Conservation (phyloP, 2,113 vertebrate species). For the Cariama cristata region DNA sequence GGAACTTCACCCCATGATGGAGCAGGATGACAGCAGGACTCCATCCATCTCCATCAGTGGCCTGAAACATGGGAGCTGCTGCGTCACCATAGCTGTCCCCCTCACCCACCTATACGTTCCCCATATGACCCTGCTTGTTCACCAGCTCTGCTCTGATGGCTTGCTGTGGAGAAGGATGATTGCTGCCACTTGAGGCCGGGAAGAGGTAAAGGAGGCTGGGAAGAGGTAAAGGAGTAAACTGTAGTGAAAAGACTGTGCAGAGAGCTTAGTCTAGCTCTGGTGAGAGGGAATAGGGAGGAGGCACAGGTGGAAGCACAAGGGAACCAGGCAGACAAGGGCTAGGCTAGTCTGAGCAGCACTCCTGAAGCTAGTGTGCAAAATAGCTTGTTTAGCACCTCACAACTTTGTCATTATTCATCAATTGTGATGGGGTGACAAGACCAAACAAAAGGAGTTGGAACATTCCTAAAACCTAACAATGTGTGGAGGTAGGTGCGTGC, state of each 20-base stretch:
- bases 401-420: not conserved
- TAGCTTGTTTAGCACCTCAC: not conserved
- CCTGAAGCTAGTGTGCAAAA: not conserved
- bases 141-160: not conserved
- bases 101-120: not conserved
- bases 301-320: not conserved
- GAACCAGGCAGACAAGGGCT: not conserved
- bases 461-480: not conserved
- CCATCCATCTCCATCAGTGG: not conserved
- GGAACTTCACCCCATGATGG: not conserved
- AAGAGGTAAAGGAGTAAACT: not conserved
- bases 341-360: not conserved
- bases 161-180: not conserved
- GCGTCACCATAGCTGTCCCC: not conserved
- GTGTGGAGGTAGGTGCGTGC: not conserved
- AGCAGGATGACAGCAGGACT: not conserved
- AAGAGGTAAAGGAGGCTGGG: not conserved
- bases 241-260: not conserved
- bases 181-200: not conserved
- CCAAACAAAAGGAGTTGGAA: not conserved
- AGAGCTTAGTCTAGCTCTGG: not conserved
- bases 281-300: not conserved
- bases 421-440: not conserved
- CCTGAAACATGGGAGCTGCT: not conserved
- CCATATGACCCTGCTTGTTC: not conserved